These are phyloP conservation scores for Iphiclides podalirius DNA, from an alignment of 2,888 invertebrate genomes.

Conservation along the genomic window DNA sequence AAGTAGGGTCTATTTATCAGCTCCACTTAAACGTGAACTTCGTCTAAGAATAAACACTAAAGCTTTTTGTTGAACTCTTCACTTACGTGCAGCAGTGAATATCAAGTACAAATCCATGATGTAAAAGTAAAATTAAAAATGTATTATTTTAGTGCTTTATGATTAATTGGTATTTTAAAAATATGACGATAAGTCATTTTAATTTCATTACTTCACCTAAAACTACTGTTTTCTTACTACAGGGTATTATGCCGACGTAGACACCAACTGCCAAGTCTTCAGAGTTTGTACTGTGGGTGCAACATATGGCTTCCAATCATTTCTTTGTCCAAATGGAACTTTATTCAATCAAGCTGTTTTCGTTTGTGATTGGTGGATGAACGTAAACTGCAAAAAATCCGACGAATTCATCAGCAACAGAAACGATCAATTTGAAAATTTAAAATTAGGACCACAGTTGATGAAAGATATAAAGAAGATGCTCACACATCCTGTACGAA, in stretches of 20 bases:
- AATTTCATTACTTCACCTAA: too few species aligned
- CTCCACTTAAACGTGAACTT: too few species aligned
- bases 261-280: slow-evolving; percentile 83
- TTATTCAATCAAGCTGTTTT: slow-evolving; percentile 83
- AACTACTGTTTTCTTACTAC: too few species aligned
- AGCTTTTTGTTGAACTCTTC: too few species aligned
- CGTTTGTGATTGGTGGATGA: slow-evolving; percentile 86
- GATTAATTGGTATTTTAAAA: too few species aligned
- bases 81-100: too few species aligned
- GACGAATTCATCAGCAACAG: slow-evolving; percentile 57
- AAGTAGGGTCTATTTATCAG: too few species aligned
- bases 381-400: slow-evolving; percentile 79
- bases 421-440: slow-evolving; percentile 66
- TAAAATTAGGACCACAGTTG: slow-evolving; percentile 75
- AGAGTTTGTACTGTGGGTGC: slow-evolving; percentile 82
- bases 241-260: slow-evolving; percentile 84
- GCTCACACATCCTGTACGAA: slow-evolving; percentile 73
- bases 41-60: too few species aligned
- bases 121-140: too few species aligned
- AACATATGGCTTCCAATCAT: slow-evolving; percentile 79
- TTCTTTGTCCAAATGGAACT: slow-evolving; percentile 84
- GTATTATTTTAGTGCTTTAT: too few species aligned
- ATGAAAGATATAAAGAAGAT: slow-evolving; percentile 80
- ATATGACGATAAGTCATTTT: too few species aligned
- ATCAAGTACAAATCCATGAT: too few species aligned